These are phyloP conservation scores for Drosophila guanche DNA, from an alignment of 1,140 invertebrate species.

Conservation along the genomic window DNA sequence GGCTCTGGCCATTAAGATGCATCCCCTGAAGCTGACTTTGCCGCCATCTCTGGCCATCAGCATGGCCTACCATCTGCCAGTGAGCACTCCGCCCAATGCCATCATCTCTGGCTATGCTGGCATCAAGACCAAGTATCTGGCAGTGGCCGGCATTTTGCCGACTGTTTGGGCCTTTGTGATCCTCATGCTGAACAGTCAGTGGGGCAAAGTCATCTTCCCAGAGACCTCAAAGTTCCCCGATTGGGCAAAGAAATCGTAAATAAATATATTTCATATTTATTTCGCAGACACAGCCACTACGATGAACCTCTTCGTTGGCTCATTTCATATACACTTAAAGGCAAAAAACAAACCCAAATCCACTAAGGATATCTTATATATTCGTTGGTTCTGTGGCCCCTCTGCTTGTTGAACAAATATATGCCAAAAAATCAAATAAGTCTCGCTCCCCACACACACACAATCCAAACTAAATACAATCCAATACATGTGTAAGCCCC, in stretches of 20 bases:
- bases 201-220: constrained; percentile 44
- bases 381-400: no score
- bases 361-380: no score
- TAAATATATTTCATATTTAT: neutral
- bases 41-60: constrained; percentile 91
- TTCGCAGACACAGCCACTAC: no score
- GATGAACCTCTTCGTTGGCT: no score
- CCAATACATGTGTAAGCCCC: no score
- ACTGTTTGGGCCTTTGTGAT: constrained; percentile 73
- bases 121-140: constrained; percentile 64
- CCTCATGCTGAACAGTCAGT: constrained; percentile 23
- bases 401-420: no score
- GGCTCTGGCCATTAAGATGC: constrained; percentile 86
- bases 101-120: constrained; percentile 91
- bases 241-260: constrained; percentile 15
- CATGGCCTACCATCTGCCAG: constrained; percentile 88
- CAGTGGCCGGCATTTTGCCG: constrained; percentile 88
- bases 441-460: no score
- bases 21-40: constrained; percentile 94
- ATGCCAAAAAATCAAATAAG: no score
- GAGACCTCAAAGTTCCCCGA: constrained; percentile 23
- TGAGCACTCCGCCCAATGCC: constrained; percentile 94
- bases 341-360: no score
- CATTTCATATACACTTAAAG: no score
- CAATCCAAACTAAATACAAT: no score